Conservation (phyloP, 2,113 vertebrate species). For the Zapus hudsonius region DNA sequence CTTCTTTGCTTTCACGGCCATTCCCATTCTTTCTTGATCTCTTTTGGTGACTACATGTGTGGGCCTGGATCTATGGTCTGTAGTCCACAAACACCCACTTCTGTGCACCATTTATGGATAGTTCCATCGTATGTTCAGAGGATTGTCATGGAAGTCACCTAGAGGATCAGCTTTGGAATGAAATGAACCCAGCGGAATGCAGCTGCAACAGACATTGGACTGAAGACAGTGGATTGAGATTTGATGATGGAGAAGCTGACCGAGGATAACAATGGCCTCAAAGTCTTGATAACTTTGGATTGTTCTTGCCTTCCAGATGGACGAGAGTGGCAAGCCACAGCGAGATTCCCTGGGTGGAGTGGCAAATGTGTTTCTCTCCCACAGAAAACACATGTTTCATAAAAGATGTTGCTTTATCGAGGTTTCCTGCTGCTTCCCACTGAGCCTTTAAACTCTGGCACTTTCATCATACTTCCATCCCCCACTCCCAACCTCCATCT, state of each 20-base stretch:
- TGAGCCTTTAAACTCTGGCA: slow-evolving; percentile 73
- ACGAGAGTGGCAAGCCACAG: neutral
- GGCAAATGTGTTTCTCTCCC: slow-evolving; percentile 7
- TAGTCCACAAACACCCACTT: no score
- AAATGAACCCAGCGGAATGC: neutral
- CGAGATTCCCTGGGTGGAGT: neutral
- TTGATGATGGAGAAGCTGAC: slow-evolving; percentile 1
- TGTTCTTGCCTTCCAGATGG: neutral
- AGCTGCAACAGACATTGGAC: neutral
- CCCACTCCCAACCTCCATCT: slow-evolving; percentile 47
- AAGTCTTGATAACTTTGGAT: neutral
- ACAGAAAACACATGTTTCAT: slow-evolving; percentile 63
- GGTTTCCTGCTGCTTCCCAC: slow-evolving; percentile 70
- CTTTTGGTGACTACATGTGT: neutral
- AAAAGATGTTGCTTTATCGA: slow-evolving; percentile 68
- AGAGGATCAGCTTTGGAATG: neutral
- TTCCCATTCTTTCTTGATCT: no score
- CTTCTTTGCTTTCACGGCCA: no score
- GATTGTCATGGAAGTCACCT: neutral
- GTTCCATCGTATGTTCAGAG: neutral
- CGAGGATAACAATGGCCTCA: neutral
- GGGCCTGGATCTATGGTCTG: neutral
- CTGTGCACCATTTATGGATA: neutral
- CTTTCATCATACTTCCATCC: slow-evolving; percentile 68
- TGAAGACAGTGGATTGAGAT: neutral